A percentile compares a stretch with the other conserved stretches of the same genome.
Conservation (phyloP, 1,140 invertebrate genomes). For the Nebria ingens region DNA sequence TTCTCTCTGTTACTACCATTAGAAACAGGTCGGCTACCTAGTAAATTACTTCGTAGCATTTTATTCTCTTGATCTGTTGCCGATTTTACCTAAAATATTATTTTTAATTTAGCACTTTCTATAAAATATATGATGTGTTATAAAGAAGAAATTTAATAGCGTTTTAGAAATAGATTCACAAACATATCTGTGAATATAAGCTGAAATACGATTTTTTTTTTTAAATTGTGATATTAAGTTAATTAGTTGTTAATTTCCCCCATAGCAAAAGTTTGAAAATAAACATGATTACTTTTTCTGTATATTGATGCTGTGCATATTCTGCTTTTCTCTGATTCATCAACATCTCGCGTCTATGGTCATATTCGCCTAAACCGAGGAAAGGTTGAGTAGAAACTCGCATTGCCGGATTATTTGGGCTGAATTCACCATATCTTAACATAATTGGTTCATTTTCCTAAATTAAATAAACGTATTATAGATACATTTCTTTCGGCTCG, state of each 20-base stretch:
- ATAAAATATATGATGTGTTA: too few species aligned
- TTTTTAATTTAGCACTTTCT: too few species aligned
- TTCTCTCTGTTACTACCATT: conserved; percentile 14
- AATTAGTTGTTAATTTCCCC: background rate
- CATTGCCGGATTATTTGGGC: conserved; percentile 42
- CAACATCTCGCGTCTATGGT: conserved; percentile 37
- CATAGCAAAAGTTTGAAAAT: background rate
- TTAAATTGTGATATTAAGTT: too few species aligned
- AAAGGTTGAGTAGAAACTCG: conserved; percentile 38
- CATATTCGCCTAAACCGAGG: conserved; percentile 44
- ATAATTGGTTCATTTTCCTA: conserved; percentile 27
- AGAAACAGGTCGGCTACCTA: conserved; percentile 12
- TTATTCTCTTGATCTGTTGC: background rate
- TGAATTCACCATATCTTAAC: conserved; percentile 45
- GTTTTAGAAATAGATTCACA: too few species aligned
- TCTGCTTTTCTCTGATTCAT: conserved; percentile 38
- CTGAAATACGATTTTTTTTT: too few species aligned
- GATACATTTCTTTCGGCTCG: too few species aligned
- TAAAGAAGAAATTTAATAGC: too few species aligned
- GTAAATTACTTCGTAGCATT: conserved; percentile 12
- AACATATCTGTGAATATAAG: too few species aligned
- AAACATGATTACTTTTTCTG: conserved; percentile 37
- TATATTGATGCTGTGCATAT: conserved; percentile 41
- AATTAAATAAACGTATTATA: too few species aligned
- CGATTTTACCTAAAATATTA: background rate